These are phyloP conservation scores for Premnoplex brunnescens DNA, from an alignment of 2,797 vertebrate genomes.

Conservation along the genomic window DNA sequence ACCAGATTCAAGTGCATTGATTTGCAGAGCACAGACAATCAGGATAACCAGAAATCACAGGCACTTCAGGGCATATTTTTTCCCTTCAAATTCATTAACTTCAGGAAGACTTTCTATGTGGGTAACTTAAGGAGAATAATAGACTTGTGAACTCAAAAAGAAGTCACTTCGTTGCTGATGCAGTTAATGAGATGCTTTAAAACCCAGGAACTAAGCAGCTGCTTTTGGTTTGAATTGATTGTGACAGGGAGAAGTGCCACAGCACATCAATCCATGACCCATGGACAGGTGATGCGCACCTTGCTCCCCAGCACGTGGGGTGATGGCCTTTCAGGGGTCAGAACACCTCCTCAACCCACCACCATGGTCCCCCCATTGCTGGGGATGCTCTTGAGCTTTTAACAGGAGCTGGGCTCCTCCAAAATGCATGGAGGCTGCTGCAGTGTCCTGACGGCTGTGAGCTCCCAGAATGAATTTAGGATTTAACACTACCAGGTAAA, in stretches of 20 bases:
- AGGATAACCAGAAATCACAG: neutral
- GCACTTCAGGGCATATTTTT: neutral
- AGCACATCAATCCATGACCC: rapidly evolving
- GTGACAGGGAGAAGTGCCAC: neutral
- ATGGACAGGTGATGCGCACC: neutral
- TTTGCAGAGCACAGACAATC: neutral
- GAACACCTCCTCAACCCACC: neutral
- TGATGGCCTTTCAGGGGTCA: neutral
- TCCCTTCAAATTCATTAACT: neutral
- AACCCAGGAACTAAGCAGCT: neutral
- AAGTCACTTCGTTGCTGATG: neutral
- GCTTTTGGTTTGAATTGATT: neutral
- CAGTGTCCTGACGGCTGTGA: neutral
- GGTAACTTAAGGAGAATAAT: neutral
- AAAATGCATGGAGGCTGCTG: rapidly evolving
- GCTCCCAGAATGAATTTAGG: neutral
- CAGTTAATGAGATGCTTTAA: neutral
- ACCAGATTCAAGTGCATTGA: neutral
- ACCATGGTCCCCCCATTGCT: rapidly evolving
- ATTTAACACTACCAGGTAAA: neutral
- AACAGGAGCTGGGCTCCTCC: neutral
- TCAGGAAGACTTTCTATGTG: neutral
- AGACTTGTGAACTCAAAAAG: neutral
- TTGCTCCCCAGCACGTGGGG: neutral
- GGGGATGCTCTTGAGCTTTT: neutral